phyloP scores from a whole-genome alignment of 2,113 vertebrate species.

The Dascyllus trimaculatus region DNA sequence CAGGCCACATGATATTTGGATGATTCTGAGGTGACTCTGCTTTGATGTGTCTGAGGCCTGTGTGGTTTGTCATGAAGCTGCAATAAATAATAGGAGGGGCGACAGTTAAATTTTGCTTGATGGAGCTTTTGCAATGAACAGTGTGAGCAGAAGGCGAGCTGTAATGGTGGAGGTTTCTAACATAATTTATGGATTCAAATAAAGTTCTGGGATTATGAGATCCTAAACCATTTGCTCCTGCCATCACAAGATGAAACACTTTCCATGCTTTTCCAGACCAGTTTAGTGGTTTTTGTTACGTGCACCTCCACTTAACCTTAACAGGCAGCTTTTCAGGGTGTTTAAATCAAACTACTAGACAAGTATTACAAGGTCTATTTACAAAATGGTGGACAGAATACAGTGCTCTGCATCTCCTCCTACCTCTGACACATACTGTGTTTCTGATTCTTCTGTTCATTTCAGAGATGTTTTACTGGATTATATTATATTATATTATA shows the following conservation, averaged over 20 bases:
- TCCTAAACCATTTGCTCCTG: slow-evolving; percentile 14
- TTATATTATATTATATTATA: slow-evolving; percentile 13
- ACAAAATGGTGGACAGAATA: background rate
- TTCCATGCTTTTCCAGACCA: slow-evolving; percentile 4
- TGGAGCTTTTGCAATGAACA: slow-evolving; percentile 22
- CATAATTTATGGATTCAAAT: slow-evolving; percentile 38
- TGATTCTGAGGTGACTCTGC: too few relatives aligned
- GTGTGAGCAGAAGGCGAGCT: background rate
- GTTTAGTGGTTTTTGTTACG: background rate
- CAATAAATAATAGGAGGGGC: background rate
- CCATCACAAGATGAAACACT: slow-evolving; percentile 4
- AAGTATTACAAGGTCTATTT: background rate
- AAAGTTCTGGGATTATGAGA: slow-evolving; percentile 13
- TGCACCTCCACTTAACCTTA: slow-evolving; percentile 6
- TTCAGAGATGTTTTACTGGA: slow-evolving; percentile 1
- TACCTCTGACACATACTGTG: background rate
- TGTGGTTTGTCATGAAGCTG: too few relatives aligned
- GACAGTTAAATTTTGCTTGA: slow-evolving; percentile 11
- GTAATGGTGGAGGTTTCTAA: background rate
- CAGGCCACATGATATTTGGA: too few relatives aligned
- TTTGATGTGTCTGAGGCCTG: too few relatives aligned
- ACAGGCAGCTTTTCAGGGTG: slow-evolving; percentile 1
- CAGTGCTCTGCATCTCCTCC: too few relatives aligned
- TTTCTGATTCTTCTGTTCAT: slow-evolving; percentile 10
- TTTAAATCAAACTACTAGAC: slow-evolving; percentile 26